Evolutionary conservation across 2,113 vertebrate species (phyloP).

Genomic region (Haemorhous mexicanus): DNA sequence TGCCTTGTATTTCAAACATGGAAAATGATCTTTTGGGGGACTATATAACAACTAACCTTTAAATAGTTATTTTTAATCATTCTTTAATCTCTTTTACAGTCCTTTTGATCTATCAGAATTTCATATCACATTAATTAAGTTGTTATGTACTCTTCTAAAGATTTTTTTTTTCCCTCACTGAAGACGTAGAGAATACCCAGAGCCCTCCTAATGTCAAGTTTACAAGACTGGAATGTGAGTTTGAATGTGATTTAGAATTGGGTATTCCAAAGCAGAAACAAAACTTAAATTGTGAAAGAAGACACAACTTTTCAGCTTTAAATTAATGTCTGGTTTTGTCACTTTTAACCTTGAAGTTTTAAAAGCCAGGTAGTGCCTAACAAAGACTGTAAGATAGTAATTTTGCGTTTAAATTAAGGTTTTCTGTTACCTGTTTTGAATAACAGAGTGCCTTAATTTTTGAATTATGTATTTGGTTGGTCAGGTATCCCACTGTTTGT

Average conservation of each 20-base stretch:
- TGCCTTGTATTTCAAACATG: not conserved
- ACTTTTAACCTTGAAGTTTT: not conserved
- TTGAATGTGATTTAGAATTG: not conserved
- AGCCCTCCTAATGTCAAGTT: not conserved
- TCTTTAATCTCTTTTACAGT: not conserved
- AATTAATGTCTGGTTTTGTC: not conserved
- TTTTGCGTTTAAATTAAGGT: not conserved
- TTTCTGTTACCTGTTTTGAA: not conserved
- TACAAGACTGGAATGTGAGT: not conserved
- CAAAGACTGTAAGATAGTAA: not conserved
- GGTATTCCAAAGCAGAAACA: not conserved
- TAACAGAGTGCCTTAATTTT: not conserved
- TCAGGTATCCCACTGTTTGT: not conserved
- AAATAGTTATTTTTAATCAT: not conserved
- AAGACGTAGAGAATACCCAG: not conserved
- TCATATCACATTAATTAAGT: not conserved
- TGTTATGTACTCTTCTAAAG: not conserved
- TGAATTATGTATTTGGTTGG: not conserved
- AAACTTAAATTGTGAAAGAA: not conserved
- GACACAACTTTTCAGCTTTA: not conserved
- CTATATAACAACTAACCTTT: not conserved
- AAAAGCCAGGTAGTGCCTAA: not conserved
- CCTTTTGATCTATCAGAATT: not conserved
- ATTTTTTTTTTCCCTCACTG: not conserved
- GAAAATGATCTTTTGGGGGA: not conserved